phyloP scores from a whole-genome alignment of 2,113 vertebrate species.

The Paramisgurnus dabryanus region DNA sequence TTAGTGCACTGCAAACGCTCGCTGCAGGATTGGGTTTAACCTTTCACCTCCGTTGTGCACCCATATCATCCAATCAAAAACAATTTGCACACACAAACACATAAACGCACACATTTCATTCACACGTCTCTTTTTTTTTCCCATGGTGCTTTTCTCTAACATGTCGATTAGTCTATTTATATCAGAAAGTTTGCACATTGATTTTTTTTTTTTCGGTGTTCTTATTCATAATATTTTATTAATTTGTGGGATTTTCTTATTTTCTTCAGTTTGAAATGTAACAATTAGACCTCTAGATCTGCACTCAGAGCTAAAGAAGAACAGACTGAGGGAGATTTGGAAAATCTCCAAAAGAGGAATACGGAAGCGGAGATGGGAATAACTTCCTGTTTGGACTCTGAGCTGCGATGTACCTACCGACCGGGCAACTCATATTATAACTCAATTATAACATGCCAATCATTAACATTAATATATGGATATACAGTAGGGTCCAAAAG shows the following conservation, averaged over 20 bases:
- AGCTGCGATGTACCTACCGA: conserved; percentile 35
- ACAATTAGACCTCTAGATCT: conserved; percentile 40
- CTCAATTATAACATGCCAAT: background rate
- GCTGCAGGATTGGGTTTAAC: conserved; percentile 97
- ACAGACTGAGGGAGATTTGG: conserved; percentile 1
- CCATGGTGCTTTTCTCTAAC: conserved; percentile 81
- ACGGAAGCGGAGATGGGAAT: conserved; percentile 11
- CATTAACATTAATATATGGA: background rate
- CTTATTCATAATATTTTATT: conserved; percentile 35
- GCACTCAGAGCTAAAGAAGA: conserved; percentile 22
- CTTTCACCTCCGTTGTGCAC: conserved; percentile 40
- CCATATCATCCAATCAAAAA: background rate
- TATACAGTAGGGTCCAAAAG: background rate
- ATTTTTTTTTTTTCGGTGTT: conserved; percentile 64
- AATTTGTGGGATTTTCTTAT: conserved; percentile 51
- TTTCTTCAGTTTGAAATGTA: conserved; percentile 41
- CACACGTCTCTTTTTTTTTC: conserved; percentile 55
- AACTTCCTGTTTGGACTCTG: conserved; percentile 41
- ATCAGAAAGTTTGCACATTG: conserved; percentile 73
- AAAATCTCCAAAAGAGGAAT: conserved; percentile 6
- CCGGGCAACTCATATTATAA: conserved; percentile 18
- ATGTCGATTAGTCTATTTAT: conserved; percentile 72
- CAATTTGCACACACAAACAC: conserved; percentile 37
- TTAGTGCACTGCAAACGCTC: conserved; percentile 97
- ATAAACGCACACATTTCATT: background rate